These are phyloP conservation scores for Boloria selene DNA, from an alignment of 2,888 invertebrate species.

Conservation along the genomic window DNA sequence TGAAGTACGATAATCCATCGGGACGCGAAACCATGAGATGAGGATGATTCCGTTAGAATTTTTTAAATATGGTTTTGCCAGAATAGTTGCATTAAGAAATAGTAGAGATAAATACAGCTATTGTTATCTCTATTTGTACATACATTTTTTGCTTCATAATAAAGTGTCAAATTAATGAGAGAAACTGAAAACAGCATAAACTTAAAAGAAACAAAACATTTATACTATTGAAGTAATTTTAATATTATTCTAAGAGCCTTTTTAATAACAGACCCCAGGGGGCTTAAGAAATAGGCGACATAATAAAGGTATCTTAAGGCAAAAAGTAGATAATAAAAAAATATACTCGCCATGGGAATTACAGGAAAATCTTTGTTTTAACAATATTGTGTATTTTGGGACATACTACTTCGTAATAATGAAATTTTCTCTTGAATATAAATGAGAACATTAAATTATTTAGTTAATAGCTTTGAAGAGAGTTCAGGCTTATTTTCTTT, in stretches of 20 bases:
- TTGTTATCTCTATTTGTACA: neutral
- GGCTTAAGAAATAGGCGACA: conserved; percentile 27
- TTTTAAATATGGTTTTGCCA: too few relatives aligned
- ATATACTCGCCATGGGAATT: conserved; percentile 38
- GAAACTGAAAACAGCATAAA: too few relatives aligned
- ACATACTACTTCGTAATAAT: conserved; percentile 9
- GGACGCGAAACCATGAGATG: too few relatives aligned
- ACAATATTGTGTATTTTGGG: conserved; percentile 12
- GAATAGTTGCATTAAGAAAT: too few relatives aligned
- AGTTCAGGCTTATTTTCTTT: neutral
- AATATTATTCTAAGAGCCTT: conserved; percentile 12
- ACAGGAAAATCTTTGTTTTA: conserved; percentile 38
- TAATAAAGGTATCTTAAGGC: conserved; percentile 38
- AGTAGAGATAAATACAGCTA: too few relatives aligned
- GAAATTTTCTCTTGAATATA: conserved; percentile 10
- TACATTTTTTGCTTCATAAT: neutral
- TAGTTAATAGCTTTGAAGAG: neutral
- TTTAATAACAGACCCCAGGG: conserved; percentile 16
- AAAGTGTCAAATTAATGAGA: neutral
- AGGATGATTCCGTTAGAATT: too few relatives aligned
- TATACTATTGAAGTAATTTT: conserved; percentile 2
- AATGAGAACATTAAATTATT: conserved; percentile 6
- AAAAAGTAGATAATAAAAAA: conserved; percentile 46
- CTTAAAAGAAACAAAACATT: neutral
- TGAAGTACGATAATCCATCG: too few relatives aligned